Conservation (phyloP, 2,888 invertebrate genomes). For the Chymomyza amoena region DNA sequence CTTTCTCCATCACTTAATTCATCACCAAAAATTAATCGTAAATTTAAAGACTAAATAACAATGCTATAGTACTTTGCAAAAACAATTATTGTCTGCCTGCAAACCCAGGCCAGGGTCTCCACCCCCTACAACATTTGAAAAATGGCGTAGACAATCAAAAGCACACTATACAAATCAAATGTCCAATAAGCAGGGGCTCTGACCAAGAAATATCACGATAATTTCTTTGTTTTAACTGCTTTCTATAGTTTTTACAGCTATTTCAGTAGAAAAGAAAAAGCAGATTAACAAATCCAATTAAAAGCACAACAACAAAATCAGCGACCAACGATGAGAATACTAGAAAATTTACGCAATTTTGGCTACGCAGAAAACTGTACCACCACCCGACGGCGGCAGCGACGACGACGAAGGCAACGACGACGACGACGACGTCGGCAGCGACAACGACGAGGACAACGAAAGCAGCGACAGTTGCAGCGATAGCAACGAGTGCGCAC, state of each 20-base stretch:
- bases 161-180: background rate
- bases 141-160: background rate
- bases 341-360: conserved; percentile 73
- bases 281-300: conserved; percentile 28
- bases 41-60: too few species aligned
- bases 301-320: conserved; percentile 9
- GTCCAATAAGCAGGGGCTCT: background rate
- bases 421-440: background rate
- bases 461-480: conserved; percentile 9
- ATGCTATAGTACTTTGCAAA: background rate
- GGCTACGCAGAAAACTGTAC: conserved; percentile 72
- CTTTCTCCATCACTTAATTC: too few species aligned
- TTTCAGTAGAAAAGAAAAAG: background rate
- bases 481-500: conserved; percentile 55
- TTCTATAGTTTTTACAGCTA: background rate
- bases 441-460: conserved; percentile 19
- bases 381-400: conserved; percentile 49
- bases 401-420: conserved; percentile 26
- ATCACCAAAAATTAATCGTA: too few species aligned
- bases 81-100: background rate
- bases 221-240: background rate
- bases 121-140: background rate
- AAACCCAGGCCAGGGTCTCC: background rate
- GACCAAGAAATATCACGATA: background rate
- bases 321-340: conserved; percentile 35